Conservation (phyloP, 2,113 vertebrate genomes). For the Pachycephala philippinensis region DNA sequence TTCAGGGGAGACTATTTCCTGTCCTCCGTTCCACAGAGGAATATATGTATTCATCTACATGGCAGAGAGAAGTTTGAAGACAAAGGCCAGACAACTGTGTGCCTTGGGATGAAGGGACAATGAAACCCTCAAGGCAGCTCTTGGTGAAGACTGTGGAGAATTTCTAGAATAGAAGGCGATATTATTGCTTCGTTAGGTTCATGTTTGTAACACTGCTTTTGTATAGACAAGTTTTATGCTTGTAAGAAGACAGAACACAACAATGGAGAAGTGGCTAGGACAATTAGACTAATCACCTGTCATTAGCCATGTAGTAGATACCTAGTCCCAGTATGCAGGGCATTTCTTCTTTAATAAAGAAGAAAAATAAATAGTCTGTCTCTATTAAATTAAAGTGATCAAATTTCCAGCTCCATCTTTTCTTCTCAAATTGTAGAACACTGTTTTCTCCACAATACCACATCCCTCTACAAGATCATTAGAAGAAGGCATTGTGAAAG, state of each 20-base stretch:
- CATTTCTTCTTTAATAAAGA: neutral
- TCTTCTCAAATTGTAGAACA: neutral
- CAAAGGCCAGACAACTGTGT: neutral
- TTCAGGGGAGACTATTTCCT: neutral
- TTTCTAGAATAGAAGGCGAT: neutral
- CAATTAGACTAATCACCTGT: neutral
- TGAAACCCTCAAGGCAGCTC: neutral
- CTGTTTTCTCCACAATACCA: neutral
- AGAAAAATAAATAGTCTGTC: neutral
- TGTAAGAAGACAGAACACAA: neutral
- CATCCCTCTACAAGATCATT: neutral
- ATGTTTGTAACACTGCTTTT: neutral
- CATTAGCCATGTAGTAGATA: neutral
- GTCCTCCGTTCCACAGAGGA: neutral
- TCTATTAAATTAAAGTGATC: neutral
- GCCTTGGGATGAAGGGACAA: neutral
- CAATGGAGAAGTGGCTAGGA: neutral
- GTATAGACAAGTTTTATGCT: neutral
- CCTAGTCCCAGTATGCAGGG: neutral
- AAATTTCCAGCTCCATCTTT: neutral
- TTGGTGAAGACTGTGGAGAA: neutral
- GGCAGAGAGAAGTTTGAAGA: neutral
- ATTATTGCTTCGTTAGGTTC: neutral
- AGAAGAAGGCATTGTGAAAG: neutral
- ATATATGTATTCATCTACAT: neutral